Evolutionary conservation across 2,888 invertebrate species (phyloP), one percentile per base, ranked within the genome.

Genomic region (Linnaemya tessellans): DNA sequence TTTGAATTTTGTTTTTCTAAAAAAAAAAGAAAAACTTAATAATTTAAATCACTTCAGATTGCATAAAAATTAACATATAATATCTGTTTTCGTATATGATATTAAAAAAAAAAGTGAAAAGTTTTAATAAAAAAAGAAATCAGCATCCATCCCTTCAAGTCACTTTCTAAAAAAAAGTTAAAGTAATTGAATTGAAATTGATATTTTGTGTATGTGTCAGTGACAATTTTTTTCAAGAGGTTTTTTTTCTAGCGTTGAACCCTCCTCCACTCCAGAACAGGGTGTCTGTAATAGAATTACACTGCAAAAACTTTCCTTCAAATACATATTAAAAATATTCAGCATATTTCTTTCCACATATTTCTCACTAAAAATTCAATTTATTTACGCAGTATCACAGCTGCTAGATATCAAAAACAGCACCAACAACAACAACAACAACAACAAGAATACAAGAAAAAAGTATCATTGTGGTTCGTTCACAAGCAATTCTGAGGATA

Each of bases 311-410:
- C 49, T 38, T 64, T 20, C 54, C 30, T 43, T 65, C 13, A 78
- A 58, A 41, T 35, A 67, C 46, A 22, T 46, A 65, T 22, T 38
- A 46, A 15, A 20, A 25, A 65, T 51, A 67, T 49, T 35, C 46
- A 51, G 7, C 35, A 41, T 51, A 58, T 38, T 67, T 46, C 67
- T 46, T 54, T 7, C 30, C 20, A 43, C 60, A 35, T 35, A 22
- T 18, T 58, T 77, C 46, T 18, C 22, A 22, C 18, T 8, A 11
- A 58, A 15, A 49, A 51, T 60, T 30, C 35, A 64, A 64, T 54
- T 56, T 79, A 79, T 79, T 79, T 75, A 84, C 68, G 18, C 79
- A 70, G 84, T 49, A 64, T 49, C 74, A 35, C 79, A 79, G 79
- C 83, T 74, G 78, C 78, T 38, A 51, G 41, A 60, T 51, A 70